Evolutionary conservation across 2,113 vertebrate species (phyloP).

Genomic region (rat (Rattus norvegicus)): GRCr8 NC_086024.1:101169001-101169500

Average conservation of each 20-base stretch:
- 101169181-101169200: slow-evolving; percentile 25
- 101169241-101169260: slow-evolving; percentile 32
- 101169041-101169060: not conserved
- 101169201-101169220: slow-evolving; percentile 33
- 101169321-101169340: slow-evolving; percentile 74
- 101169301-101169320: slow-evolving; percentile 65
- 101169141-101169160: slow-evolving; percentile 4
- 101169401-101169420: slow-evolving; percentile 1
- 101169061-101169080: slow-evolving; percentile 15
- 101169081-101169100: slow-evolving; percentile 54
- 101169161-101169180: slow-evolving; percentile 30
- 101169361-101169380: slow-evolving; percentile 72
- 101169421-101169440: slow-evolving; percentile 56
- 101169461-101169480: slow-evolving; percentile 56
- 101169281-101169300: slow-evolving; percentile 69
- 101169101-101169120: not conserved
- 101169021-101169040: not conserved
- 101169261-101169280: slow-evolving; percentile 58
- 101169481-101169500: slow-evolving; percentile 60
- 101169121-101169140: not conserved
- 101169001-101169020: not conserved
- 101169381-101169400: slow-evolving; percentile 73
- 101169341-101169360: slow-evolving; percentile 75
- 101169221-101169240: not conserved
- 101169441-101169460: slow-evolving; percentile 53